Evolutionary conservation across 2,113 vertebrate genomes (phyloP).

Genomic region (Dolichallabes microphthalmus): DNA sequence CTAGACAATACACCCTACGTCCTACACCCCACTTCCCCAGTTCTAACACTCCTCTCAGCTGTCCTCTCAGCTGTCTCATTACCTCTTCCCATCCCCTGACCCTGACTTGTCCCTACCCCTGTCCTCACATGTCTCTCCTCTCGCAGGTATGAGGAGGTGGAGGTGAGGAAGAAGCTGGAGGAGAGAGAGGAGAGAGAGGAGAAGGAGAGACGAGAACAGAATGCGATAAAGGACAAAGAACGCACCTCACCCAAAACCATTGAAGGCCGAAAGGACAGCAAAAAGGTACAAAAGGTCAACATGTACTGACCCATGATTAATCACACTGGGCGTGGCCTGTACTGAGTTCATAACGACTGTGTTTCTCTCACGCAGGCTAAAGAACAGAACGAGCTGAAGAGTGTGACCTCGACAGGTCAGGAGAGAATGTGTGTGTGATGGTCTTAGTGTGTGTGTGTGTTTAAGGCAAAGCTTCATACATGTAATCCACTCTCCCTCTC

Average conservation of each 20-base stretch:
- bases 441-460: background rate
- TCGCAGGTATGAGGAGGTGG: slow-evolving; percentile 91
- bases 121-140: background rate
- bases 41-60: background rate
- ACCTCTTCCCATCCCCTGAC: background rate
- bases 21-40: too few species aligned
- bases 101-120: background rate
- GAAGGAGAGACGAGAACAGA: slow-evolving; percentile 76
- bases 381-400: slow-evolving; percentile 77
- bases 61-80: background rate
- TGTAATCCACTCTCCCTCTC: background rate
- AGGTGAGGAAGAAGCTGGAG: slow-evolving; percentile 93
- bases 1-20: background rate
- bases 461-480: background rate
- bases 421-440: background rate
- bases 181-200: slow-evolving; percentile 87
- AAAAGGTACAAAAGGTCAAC: slow-evolving; percentile 63
- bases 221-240: slow-evolving; percentile 67
- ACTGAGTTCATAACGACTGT: background rate
- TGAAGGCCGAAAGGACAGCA: slow-evolving; percentile 75
- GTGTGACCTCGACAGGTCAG: slow-evolving; percentile 76
- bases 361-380: slow-evolving; percentile 71
- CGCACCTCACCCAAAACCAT: slow-evolving; percentile 70
- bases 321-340: background rate
- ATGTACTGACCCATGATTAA: background rate